Percentiles rank a stretch among this genome's conserved stretches.
These are phyloP conservation scores for Orthosia cruda DNA, from an alignment of 2,888 invertebrate genomes.

Conservation along the genomic window DNA sequence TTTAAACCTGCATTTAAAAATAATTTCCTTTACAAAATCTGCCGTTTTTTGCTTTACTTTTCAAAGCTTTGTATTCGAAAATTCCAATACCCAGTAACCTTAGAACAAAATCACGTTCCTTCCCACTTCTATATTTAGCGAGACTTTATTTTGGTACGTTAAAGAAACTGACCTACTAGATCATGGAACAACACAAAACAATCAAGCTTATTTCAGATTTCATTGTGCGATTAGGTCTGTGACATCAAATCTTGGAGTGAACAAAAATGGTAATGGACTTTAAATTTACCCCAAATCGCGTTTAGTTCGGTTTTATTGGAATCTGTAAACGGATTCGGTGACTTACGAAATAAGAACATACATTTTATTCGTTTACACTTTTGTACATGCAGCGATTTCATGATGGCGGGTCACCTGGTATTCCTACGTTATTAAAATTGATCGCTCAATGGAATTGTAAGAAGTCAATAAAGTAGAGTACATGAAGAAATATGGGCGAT, in stretches of 20 bases:
- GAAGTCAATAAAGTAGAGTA: constrained; percentile 54
- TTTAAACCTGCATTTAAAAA: neutral
- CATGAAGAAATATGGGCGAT: constrained; percentile 45
- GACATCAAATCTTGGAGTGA: accelerated
- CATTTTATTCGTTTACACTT: constrained; percentile 70
- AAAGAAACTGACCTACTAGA: constrained; percentile 26
- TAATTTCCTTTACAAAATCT: neutral
- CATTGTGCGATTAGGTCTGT: constrained; percentile 16
- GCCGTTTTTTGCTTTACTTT: neutral
- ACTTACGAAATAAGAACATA: constrained; percentile 69
- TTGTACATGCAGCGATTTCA: constrained; percentile 62
- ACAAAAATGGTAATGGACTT: constrained; percentile 26
- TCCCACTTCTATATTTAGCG: constrained; percentile 57
- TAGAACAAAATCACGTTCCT: constrained; percentile 41
- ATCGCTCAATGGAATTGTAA: constrained; percentile 56
- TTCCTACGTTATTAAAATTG: constrained; percentile 63
- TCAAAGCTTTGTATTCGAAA: constrained; percentile 21
- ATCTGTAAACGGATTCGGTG: constrained; percentile 58
- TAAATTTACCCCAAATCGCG: neutral
- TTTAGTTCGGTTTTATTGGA: neutral
- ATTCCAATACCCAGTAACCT: constrained; percentile 39
- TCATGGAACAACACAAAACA: neutral
- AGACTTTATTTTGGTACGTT: constrained; percentile 48
- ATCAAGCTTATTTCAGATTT: neutral
- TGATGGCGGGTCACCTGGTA: constrained; percentile 44